Evolutionary conservation across 2,888 invertebrate genomes (phyloP), one percentile per base, ranked within the genome.

Genomic region (Cataglyphis rosenhaueri): DNA sequence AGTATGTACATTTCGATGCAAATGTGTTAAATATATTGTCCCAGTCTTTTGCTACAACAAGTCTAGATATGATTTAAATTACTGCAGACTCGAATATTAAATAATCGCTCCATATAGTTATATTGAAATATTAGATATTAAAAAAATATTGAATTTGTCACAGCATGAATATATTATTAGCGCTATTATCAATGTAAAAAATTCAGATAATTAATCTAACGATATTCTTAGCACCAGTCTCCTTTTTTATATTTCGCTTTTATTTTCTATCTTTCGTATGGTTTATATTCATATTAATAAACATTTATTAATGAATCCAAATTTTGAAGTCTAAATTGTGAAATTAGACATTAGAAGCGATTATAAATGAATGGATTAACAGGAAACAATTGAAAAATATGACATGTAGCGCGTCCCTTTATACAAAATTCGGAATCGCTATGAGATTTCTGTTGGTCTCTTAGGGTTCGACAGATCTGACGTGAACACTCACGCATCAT

Each of bases 351-450:
- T 52, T 21, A 38, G 38, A 10, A 25, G 6, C 25, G 32, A 38
- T 62, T 48, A 21, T n/a, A 32, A 29, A 29, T 35, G 44, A 48
- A 29, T 38, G 59, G 21, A 48, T 64, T 62, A 32, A 62, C 74
- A 35, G 35, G 25, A 10, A 5, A 41, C 25, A 38, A 18, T 38
- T 68, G 71, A 86, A 82, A 79, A 81, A 75, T 62, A 70, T 59
- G 76, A 86, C 12, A 64, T 74, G 81, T 35, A 76, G 75, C 71
- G 86, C 52, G 59, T 71, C 73, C 66, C 79, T 86, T 86, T 82
- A 86, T 59, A 81, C 12, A 81, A 82, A 82, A 86, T 66, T 84
- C 82, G 38, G 29, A 52, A 55, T 25, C 41, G n/a, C 18, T 61
- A 25, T n/a, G 52, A 29, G 65, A 57, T 66, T 76, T 55, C 41